Evolutionary conservation across 2,797 vertebrate genomes (phyloP).

Genomic region (Malurus splendens): DNA sequence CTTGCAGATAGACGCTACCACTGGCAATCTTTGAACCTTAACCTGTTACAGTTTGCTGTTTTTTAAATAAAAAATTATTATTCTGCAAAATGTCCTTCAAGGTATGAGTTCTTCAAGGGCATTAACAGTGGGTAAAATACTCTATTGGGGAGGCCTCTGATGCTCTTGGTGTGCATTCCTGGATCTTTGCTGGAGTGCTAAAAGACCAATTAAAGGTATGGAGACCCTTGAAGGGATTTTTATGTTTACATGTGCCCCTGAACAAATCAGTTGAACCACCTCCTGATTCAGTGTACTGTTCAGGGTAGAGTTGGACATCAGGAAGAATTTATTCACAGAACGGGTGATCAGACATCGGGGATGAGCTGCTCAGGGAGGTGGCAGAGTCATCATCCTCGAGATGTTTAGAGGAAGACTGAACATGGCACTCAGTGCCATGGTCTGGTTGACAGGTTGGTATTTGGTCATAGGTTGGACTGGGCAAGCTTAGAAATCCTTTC

Average conservation of each 20-base stretch:
- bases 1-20: not conserved
- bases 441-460: not conserved
- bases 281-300: not conserved
- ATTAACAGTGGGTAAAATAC: not conserved
- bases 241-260: not conserved
- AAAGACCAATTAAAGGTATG: not conserved
- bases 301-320: not conserved
- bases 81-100: not conserved
- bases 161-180: not conserved
- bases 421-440: too few relatives aligned
- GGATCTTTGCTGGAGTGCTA: not conserved
- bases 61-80: not conserved
- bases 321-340: not conserved
- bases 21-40: not conserved
- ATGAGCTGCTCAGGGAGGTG: not conserved
- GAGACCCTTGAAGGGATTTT: not conserved
- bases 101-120: not conserved
- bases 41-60: not conserved
- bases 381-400: fast-evolving
- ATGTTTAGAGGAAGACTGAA: not conserved
- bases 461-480: not conserved
- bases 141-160: not conserved
- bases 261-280: not conserved
- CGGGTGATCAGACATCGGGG: not conserved
- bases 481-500: not conserved